Evolutionary conservation across 2,797 vertebrate genomes (phyloP), one percentile per base, ranked within the genome.

Genomic region (Crax fasciolata): DNA sequence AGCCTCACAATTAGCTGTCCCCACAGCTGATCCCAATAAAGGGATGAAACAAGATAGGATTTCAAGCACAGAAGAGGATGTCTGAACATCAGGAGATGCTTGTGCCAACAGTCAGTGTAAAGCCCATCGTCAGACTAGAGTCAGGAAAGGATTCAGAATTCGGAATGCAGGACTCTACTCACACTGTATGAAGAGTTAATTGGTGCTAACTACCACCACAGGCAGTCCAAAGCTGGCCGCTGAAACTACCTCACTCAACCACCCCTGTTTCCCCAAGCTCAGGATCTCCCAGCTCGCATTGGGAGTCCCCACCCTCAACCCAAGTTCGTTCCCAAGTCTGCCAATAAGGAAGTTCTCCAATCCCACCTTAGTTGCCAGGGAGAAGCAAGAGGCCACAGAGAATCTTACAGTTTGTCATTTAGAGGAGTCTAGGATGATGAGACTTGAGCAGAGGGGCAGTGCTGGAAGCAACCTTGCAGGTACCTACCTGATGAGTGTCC

Each of bases 141-240:
- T 20, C 11, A 8, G 32, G 10, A 48, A 44, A 52, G 30, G 11
- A 61, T 32, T 16, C 20, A 35, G 35, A 35, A 35, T 35, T 35
- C 35, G 35, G 35, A 35, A 35, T 35, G 35, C 35, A 35, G 35
- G 35, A 35, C 35, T 35, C 35, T 35, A 35, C 35, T 35, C 76
- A 43, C 2, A 1, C 1, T 32, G 3, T 4, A 48, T 4, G 24
- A 35, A 77, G 4, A 4, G 1, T 39, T 17, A 24, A 2, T 15
- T 11, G 2, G 1, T 6, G 27, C 8, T 24, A 5, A 44, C 6
- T 49, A 35, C 17, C 15, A 4, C 15, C 16, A 28, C 16, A 59
- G 18, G 5, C 30, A 44, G 30, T 15, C 32, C 44, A 76, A 27
- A 48, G 7, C 2, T 46, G 6, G 7, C 4, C 49, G 11, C 19